Evolutionary conservation across 2,797 vertebrate genomes (phyloP).

Genomic region (Cuculus canorus): DNA sequence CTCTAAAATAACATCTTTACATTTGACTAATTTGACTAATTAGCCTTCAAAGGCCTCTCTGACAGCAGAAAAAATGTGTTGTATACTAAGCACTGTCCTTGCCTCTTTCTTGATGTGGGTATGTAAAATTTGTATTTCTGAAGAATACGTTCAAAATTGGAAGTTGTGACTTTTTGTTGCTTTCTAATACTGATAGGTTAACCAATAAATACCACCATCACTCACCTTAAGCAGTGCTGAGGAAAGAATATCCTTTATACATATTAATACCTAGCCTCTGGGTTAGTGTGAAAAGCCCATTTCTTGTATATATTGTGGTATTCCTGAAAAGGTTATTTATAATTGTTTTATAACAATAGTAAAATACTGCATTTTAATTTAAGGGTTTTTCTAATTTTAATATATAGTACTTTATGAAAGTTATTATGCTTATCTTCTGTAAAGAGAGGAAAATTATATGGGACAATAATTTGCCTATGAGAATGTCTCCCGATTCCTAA

Average conservation of each 20-base stretch:
- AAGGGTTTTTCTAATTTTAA: neutral
- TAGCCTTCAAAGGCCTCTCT: neutral
- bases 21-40: neutral
- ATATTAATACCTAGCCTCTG: neutral
- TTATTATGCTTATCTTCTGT: neutral
- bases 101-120: neutral
- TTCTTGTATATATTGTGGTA: neutral
- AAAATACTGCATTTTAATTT: slow-evolving; percentile 9
- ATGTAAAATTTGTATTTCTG: neutral
- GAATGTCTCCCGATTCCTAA: neutral
- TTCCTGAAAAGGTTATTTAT: neutral
- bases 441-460: neutral
- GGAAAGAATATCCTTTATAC: neutral
- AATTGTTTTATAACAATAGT: neutral
- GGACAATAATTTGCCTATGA: neutral
- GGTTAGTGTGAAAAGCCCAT: neutral
- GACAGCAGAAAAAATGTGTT: neutral
- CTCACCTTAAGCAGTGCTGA: neutral
- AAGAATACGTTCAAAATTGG: neutral
- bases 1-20: neutral
- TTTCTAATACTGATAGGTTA: neutral
- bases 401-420: neutral
- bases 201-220: neutral
- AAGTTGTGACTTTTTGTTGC: neutral
- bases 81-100: neutral